Evolutionary conservation across 2,888 invertebrate species (phyloP), one percentile per base, ranked within the genome.

Genomic region (Anagyrus pseudococci): DNA sequence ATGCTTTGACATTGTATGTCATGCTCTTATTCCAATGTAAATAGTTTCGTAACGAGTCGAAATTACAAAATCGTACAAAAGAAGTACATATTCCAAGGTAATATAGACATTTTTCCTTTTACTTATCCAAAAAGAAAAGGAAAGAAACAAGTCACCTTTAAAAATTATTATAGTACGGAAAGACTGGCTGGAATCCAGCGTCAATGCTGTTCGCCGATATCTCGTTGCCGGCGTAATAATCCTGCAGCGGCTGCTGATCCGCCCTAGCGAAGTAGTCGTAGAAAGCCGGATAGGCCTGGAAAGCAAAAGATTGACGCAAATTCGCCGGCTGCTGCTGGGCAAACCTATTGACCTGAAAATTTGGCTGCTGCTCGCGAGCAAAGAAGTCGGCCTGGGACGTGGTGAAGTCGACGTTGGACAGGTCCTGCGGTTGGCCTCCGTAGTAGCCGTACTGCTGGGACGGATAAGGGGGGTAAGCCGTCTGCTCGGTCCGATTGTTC

Each of bases 371-470:
- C 10, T n/a, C 17, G 15, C 15, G 44, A 15, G 15, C 8, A 17
- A 15, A 1, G 44, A 10, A 15, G 29, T 23, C 17, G 17, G 17
- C 8, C 10, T 26, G 17, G 3, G 8, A 17, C 17, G 75, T 73
- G 2, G 77, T 77, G 2, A 77, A 62, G 2, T 70, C 70, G 1
- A 77, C 10, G 22, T 76, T 62, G 0, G 69, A 66, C 20, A 78
- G 54, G 8, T 72, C 63, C 57, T 78, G 79, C 0, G 77, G 72
- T 67, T 69, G 63, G 25, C 80, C 79, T 4, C 72, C 73, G 41
- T 77, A 78, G 48, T 78, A 78, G 29, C 63, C 26, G 49, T 67
- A 64, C 0, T 59, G 25, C 0, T 69, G 52, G 56, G 58, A 58
- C 1, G 20, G 8, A 4, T 41, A n/a, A 15, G 7, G 4, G 15